These are phyloP conservation scores for Adelphocoris suturalis DNA, from an alignment of 2,888 invertebrate species.

Conservation along the genomic window DNA sequence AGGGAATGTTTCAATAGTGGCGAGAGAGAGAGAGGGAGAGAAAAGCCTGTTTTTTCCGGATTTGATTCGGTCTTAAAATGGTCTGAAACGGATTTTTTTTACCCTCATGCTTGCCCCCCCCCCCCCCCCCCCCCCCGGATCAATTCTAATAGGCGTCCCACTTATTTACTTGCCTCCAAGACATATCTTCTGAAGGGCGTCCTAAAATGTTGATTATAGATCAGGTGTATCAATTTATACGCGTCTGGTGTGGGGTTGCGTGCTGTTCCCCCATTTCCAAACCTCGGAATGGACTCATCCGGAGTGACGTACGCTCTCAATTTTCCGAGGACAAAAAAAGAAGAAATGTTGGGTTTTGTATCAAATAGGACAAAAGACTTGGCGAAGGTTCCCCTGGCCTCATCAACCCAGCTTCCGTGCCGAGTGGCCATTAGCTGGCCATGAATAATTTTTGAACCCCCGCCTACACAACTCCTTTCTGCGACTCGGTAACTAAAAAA, in stretches of 20 bases:
- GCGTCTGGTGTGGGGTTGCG: neutral
- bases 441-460: constrained; percentile 31
- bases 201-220: no score
- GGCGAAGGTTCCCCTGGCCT: neutral
- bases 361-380: constrained; percentile 10
- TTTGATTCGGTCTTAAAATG: no score
- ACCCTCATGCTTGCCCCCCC: no score
- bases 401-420: constrained; percentile 35
- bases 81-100: no score
- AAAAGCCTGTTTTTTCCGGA: no score
- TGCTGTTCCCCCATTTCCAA: neutral
- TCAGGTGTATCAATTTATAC: no score
- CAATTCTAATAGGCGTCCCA: no score
- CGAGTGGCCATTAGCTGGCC: constrained; percentile 22
- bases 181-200: no score
- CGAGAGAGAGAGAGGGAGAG: no score
- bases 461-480: neutral
- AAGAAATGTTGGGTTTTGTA: neutral
- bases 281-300: neutral
- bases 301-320: neutral
- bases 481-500: neutral
- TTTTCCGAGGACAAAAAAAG: neutral
- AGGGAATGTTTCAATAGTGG: no score
- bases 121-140: no score
- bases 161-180: no score